Evolutionary conservation across 2,113 vertebrate genomes (phyloP).

Genomic region (Percopsis transmontana): DNA sequence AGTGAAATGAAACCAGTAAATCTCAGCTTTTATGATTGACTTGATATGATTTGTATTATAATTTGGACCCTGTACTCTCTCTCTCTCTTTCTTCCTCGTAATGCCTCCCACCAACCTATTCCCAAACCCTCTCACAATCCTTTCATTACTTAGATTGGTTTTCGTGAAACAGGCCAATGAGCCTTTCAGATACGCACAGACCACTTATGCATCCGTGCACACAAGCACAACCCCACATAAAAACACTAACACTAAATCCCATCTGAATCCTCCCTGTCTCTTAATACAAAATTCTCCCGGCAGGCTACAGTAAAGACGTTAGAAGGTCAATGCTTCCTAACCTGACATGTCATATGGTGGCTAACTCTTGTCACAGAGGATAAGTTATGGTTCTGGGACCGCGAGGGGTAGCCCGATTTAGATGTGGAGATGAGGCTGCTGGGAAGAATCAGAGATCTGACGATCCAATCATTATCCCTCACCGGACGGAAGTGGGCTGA

Average conservation of each 20-base stretch:
- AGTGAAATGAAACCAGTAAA: conserved; percentile 80
- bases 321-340: conserved; percentile 15
- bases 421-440: conserved; percentile 50
- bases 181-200: conserved; percentile 14
- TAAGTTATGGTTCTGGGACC: conserved; percentile 22
- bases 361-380: conserved; percentile 5
- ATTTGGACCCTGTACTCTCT: conserved; percentile 67
- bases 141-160: conserved; percentile 76
- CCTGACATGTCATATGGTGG: conserved; percentile 12
- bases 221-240: neutral
- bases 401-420: conserved; percentile 22
- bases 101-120: conserved; percentile 51
- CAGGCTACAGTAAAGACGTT: neutral
- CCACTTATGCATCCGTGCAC: neutral
- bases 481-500: conserved; percentile 34
- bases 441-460: conserved; percentile 59
- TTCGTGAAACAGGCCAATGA: conserved; percentile 53
- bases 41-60: conserved; percentile 81
- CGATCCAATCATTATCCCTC: conserved; percentile 64
- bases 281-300: neutral
- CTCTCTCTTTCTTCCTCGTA: conserved; percentile 35
- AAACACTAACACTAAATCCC: neutral
- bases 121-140: conserved; percentile 51
- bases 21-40: conserved; percentile 79
- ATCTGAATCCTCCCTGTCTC: neutral